Evolutionary conservation across 2,797 vertebrate genomes (phyloP), one percentile per base, ranked within the genome.

Genomic region (Scomberomorus guttatus): DNA sequence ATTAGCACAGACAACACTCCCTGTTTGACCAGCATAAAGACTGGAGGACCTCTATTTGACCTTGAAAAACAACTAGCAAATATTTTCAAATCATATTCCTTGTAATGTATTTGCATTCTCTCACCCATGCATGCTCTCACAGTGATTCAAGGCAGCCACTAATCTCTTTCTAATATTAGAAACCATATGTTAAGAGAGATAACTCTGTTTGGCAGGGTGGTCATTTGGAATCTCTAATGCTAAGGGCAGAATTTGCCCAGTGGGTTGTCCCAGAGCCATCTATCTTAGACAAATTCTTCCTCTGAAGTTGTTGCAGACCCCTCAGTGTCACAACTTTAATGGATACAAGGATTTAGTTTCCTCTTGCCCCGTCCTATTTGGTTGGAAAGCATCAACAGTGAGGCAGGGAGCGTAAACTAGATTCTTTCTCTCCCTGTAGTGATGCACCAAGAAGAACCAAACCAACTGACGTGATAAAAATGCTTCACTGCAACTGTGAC

Each of bases 101-200:
- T 70, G 56, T 46, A 13, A 55, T 37, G 50, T 25, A 78, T 81
- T 79, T 75, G 64, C 72, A 80, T 86, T 81, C 62, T 70, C 37
- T 66, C 44, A 68, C 54, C 56, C 72, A n/a, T 58, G 55, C 34
- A 18, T 42, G 61, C 42, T 54, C 64, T 55, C 61, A 75, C 80
- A 81, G 37, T 61, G 32, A 85, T 75, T 86, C 82, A 72, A 83
- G 65, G 64, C 80, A 24, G 70, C 70, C 64, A 3, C 68, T 89
- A 60, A 89, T 87, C 81, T 87, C 72, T 63, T 57, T 61, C 75
- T 79, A 71, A 87, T 81, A 82, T 87, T 74, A 72, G 66, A 39
- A 80, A 72, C 73, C 87, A 72, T 82, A 62, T 90, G 91, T 79
- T 86, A 70, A 34, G 48, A 67, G 66, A 80, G 89, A 90, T 90